A percentile compares a stretch with the other conserved stretches of the same genome.
phyloP scores from a whole-genome alignment of 2,113 vertebrate genomes.

The Caranx melampygus region DNA sequence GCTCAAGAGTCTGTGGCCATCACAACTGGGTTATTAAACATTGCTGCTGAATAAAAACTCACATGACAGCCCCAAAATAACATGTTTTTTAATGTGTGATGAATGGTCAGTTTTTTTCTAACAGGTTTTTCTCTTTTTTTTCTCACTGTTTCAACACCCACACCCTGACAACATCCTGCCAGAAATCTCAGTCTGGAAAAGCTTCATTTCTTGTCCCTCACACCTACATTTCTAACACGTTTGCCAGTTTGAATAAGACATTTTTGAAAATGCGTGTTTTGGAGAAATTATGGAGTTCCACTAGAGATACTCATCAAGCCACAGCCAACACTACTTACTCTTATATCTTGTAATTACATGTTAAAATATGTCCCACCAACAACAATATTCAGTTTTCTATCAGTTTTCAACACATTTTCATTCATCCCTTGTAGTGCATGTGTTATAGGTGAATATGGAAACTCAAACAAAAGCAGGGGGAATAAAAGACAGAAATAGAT shows the following conservation, averaged over 20 bases:
- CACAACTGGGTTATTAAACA: slow-evolving; percentile 4
- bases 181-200: slow-evolving; percentile 7
- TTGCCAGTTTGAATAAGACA: background rate
- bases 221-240: slow-evolving; percentile 10
- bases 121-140: background rate
- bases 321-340: background rate
- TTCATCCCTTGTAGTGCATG: background rate
- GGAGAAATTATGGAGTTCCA: background rate
- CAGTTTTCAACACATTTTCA: no score
- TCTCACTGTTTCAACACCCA: slow-evolving; percentile 29
- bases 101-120: background rate
- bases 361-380: background rate
- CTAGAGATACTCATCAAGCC: background rate
- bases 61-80: background rate
- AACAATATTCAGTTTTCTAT: background rate
- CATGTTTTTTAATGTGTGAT: slow-evolving; percentile 25
- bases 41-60: background rate
- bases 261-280: background rate
- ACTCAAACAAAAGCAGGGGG: slow-evolving; percentile 3
- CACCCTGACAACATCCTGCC: slow-evolving; percentile 30
- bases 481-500: background rate
- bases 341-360: background rate
- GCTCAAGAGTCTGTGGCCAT: slow-evolving; percentile 20
- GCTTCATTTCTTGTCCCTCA: slow-evolving; percentile 12
- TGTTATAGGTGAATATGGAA: background rate